Conservation (phyloP, 2,888 invertebrate species). For the Odontomyia ornata region DNA sequence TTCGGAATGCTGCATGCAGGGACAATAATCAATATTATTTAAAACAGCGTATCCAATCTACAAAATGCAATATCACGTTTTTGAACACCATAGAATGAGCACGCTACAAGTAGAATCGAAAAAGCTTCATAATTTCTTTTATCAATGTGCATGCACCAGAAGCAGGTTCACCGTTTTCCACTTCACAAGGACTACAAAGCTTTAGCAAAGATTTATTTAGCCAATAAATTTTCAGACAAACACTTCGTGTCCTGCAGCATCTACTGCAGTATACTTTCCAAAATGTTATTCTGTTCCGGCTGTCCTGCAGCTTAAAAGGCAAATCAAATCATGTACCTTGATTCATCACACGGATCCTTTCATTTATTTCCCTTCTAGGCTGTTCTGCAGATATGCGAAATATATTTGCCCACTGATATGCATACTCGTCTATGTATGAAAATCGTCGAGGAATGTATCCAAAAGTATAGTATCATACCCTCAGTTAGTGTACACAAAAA, state of each 20-base stretch:
- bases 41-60: no score
- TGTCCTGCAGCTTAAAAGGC: neutral
- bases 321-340: neutral
- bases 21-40: no score
- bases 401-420: neutral
- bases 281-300: neutral
- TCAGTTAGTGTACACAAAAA: neutral
- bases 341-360: neutral
- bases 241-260: neutral
- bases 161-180: no score
- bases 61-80: no score
- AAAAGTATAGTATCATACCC: neutral
- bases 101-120: no score
- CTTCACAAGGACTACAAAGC: neutral
- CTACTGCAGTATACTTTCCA: neutral
- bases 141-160: no score
- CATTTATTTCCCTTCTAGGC: neutral
- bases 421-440: neutral
- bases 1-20: no score
- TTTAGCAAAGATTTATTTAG: neutral
- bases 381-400: neutral
- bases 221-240: neutral
- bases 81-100: no score
- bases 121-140: no score
- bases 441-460: neutral